These are phyloP conservation scores for Lepisosteus oculatus DNA, from an alignment of 2,113 vertebrate genomes.

Conservation along the genomic window DNA sequence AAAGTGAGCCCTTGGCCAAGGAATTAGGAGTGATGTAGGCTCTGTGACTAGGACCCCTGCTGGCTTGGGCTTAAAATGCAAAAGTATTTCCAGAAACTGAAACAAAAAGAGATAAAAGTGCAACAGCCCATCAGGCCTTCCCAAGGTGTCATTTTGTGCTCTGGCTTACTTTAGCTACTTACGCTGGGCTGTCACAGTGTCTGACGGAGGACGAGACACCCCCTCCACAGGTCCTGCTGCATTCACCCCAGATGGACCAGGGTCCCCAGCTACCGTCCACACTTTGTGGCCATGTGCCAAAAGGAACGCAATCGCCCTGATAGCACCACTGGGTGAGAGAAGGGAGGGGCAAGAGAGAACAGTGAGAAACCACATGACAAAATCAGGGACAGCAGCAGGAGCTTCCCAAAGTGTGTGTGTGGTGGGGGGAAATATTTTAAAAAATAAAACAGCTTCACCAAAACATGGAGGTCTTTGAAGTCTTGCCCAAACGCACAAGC, in stretches of 20 bases:
- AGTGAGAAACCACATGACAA: conserved; percentile 51
- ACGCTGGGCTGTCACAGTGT: conserved; percentile 99
- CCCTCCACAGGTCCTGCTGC: conserved; percentile 96
- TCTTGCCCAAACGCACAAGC: no score
- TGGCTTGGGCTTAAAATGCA: no score
- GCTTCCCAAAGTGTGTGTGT: conserved; percentile 12
- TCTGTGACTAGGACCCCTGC: no score
- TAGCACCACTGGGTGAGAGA: conserved; percentile 87
- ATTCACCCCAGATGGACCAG: conserved; percentile 95
- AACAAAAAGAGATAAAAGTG: no score
- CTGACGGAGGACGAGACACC: conserved; percentile 95
- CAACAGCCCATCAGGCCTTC: no score
- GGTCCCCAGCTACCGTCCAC: conserved; percentile 88
- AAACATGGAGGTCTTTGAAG: no score
- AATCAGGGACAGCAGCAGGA: conserved; percentile 50
- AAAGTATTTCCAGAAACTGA: no score
- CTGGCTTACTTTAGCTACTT: conserved; percentile 99
- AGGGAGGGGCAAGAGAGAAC: conserved; percentile 43
- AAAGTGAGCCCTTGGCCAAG: no score
- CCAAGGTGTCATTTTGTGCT: conserved; percentile 61
- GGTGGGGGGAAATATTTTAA: no score
- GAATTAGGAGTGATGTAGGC: no score
- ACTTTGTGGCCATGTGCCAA: conserved; percentile 93
- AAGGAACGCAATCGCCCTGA: conserved; percentile 92
- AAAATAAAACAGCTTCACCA: no score